Conservation (phyloP, 1,140 invertebrate genomes). For the Cherax destructor region DNA sequence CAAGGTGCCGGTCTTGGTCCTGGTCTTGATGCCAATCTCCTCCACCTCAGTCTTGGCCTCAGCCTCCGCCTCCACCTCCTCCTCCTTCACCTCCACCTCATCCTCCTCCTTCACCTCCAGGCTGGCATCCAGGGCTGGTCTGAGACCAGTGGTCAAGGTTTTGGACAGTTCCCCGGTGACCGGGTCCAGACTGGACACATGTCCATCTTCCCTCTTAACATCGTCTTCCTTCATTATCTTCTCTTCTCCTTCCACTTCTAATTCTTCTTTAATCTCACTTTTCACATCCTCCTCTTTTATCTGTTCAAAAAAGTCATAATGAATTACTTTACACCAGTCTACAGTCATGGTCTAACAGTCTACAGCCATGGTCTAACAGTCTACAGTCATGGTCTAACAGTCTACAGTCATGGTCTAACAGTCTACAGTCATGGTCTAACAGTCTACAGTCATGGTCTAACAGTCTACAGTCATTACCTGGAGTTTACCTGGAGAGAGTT, state of each 20-base stretch:
- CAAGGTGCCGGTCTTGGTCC: slow-evolving; percentile 49
- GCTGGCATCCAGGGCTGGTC: too few relatives aligned
- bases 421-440: too few relatives aligned
- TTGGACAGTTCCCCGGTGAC: slow-evolving; percentile 32
- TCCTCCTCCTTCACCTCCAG: slow-evolving; percentile 24
- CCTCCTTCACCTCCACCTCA: slow-evolving; percentile 35
- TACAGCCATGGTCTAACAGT: too few relatives aligned
- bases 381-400: too few relatives aligned
- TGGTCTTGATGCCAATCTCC: slow-evolving; percentile 42
- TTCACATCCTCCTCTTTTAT: slow-evolving; percentile 63
- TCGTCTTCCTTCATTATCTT: background rate
- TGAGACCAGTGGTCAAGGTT: background rate
- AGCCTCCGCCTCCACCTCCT: slow-evolving; percentile 27
- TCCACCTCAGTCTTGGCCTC: background rate
- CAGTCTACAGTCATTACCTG: too few relatives aligned
- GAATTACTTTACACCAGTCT: too few relatives aligned
- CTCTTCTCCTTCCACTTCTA: background rate
- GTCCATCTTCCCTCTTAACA: slow-evolving; percentile 5
- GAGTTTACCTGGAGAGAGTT: too few relatives aligned
- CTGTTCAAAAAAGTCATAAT: background rate
- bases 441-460: too few relatives aligned
- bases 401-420: too few relatives aligned
- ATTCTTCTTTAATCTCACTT: slow-evolving; percentile 32
- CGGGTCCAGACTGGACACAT: slow-evolving; percentile 29
- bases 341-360: too few relatives aligned